Evolutionary conservation across 2,113 vertebrate genomes (phyloP).

Genomic region (Dicaeum eximium): DNA sequence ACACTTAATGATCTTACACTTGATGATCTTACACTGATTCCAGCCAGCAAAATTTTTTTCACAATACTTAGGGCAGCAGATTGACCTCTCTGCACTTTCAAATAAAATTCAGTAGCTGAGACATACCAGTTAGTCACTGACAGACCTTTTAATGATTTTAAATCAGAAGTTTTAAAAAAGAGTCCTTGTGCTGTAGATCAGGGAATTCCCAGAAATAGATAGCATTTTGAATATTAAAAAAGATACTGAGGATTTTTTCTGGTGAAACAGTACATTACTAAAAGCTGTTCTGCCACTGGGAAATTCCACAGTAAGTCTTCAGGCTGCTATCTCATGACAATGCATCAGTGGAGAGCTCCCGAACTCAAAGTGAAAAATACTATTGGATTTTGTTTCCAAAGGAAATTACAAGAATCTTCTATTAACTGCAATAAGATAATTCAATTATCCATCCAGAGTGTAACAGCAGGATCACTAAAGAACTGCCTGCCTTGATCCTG

Average conservation of each 20-base stretch:
- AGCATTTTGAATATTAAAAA: background rate
- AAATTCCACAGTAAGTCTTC: background rate
- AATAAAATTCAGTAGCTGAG: background rate
- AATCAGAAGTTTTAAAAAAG: background rate
- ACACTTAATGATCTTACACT: background rate
- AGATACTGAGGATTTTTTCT: background rate
- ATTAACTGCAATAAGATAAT: background rate
- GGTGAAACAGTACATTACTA: background rate
- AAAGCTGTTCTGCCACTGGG: background rate
- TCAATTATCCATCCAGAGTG: background rate
- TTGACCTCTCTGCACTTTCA: background rate
- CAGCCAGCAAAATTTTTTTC: background rate
- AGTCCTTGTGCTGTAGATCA: background rate
- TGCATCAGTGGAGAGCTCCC: background rate
- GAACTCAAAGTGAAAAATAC: background rate
- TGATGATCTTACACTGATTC: background rate
- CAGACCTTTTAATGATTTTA: background rate
- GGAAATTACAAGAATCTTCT: background rate
- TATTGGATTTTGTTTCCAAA: background rate
- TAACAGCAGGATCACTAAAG: background rate
- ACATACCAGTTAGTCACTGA: background rate
- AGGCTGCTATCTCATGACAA: background rate
- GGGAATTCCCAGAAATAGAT: background rate
- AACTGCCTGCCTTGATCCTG: background rate
- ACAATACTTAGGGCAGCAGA: background rate